Conservation (phyloP, 2,113 vertebrate species). For the Canis aureus region DNA sequence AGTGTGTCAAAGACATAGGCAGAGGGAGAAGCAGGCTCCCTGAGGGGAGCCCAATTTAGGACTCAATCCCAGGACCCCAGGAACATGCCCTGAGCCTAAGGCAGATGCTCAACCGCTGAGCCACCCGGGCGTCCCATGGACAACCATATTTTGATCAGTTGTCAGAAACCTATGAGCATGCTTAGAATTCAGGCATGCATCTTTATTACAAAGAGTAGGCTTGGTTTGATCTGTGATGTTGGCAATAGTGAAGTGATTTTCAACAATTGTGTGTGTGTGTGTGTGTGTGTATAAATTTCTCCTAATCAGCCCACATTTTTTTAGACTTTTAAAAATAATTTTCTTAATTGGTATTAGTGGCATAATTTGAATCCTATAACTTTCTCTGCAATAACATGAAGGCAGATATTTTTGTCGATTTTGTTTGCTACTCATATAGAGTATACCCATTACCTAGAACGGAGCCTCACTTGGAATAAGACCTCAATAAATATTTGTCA, state of each 20-base stretch:
- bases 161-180: neutral
- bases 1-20: no score
- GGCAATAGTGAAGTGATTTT: neutral
- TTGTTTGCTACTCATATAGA: neutral
- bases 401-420: neutral
- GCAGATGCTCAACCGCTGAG: no score
- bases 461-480: neutral
- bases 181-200: neutral
- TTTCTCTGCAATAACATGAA: neutral
- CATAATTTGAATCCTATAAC: neutral
- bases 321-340: constrained; percentile 15
- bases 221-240: neutral
- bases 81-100: no score
- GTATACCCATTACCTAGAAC: neutral
- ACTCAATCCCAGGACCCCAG: no score
- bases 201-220: neutral
- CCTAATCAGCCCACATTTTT: neutral
- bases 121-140: no score
- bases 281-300: neutral
- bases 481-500: neutral
- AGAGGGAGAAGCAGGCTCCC: no score
- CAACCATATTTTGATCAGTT: neutral
- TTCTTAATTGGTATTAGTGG: neutral
- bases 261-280: neutral
- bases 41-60: no score